phyloP scores from a whole-genome alignment of 2,797 vertebrate genomes.

The Acipenser ruthenus region DNA sequence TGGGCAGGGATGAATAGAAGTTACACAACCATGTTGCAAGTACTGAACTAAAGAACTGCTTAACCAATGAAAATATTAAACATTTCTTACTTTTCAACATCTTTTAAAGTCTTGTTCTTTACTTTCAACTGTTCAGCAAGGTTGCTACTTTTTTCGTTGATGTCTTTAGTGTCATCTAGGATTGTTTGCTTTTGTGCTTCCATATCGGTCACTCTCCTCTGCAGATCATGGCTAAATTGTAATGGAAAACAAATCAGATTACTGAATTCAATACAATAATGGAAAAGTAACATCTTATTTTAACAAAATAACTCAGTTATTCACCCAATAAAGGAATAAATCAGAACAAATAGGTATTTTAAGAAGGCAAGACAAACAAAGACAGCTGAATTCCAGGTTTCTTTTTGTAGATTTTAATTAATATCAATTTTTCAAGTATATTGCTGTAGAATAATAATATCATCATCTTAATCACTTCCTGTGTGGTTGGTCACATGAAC shows the following conservation, averaged over 20 bases:
- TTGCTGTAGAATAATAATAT: no score
- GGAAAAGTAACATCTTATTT: no score
- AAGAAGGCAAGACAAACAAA: no score
- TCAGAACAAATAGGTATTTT: no score
- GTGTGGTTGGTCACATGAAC: no score
- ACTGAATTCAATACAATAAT: background rate
- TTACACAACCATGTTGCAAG: background rate
- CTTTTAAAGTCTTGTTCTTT: constrained; percentile 78
- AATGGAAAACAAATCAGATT: constrained; percentile 14
- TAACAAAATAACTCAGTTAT: no score
- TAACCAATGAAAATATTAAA: background rate
- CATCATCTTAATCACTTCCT: no score
- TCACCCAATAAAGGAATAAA: no score
- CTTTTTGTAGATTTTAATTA: no score
- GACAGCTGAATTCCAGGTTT: no score
- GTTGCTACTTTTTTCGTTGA: constrained; percentile 72
- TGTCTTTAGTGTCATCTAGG: constrained; percentile 74
- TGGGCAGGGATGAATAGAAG: constrained; percentile 1
- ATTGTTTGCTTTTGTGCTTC: constrained; percentile 78
- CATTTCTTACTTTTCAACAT: constrained; percentile 76
- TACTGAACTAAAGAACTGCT: background rate
- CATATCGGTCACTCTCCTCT: constrained; percentile 65
- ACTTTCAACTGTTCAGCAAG: constrained; percentile 73
- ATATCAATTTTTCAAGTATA: no score
- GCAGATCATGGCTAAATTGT: constrained; percentile 68